phyloP scores from a whole-genome alignment of 2,113 vertebrate genomes.

The Morone saxatilis region DNA sequence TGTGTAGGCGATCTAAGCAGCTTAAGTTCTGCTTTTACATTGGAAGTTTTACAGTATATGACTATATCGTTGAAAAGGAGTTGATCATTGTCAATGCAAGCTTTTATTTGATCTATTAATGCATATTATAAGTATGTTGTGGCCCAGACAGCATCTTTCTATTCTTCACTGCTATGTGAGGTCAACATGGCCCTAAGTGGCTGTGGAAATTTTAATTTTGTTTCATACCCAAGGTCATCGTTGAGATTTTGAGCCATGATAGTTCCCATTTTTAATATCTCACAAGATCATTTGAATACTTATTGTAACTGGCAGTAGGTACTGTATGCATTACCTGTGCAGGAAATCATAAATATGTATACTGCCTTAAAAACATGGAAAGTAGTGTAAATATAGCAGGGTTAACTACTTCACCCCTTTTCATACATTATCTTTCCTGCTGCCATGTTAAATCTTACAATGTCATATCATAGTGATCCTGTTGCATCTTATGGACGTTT shows the following conservation, averaged over 20 bases:
- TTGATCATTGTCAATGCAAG: too few species aligned
- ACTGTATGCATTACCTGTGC: constrained; percentile 7
- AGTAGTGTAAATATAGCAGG: neutral
- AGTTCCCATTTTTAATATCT: constrained; percentile 15
- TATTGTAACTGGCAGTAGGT: constrained; percentile 20
- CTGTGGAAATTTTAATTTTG: constrained; percentile 22
- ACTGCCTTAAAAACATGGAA: neutral
- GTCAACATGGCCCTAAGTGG: neutral
- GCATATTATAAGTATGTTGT: neutral
- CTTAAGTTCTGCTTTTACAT: too few species aligned
- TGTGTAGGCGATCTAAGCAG: too few species aligned
- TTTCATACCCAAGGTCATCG: constrained; percentile 37
- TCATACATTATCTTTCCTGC: neutral
- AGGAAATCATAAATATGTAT: constrained; percentile 42
- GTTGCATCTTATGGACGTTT: constrained; percentile 9
- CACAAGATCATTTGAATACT: constrained; percentile 15
- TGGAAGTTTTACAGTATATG: too few species aligned
- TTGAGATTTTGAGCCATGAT: constrained; percentile 11
- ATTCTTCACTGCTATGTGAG: neutral
- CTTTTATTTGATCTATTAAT: too few species aligned
- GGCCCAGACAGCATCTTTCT: neutral
- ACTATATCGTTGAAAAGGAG: too few species aligned
- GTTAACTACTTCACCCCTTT: neutral
- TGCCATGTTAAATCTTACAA: neutral
- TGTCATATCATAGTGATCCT: constrained; percentile 6